These are phyloP conservation scores for Grammomys dolichurus DNA, from an alignment of 2,113 vertebrate species.

Conservation along the genomic window DNA sequence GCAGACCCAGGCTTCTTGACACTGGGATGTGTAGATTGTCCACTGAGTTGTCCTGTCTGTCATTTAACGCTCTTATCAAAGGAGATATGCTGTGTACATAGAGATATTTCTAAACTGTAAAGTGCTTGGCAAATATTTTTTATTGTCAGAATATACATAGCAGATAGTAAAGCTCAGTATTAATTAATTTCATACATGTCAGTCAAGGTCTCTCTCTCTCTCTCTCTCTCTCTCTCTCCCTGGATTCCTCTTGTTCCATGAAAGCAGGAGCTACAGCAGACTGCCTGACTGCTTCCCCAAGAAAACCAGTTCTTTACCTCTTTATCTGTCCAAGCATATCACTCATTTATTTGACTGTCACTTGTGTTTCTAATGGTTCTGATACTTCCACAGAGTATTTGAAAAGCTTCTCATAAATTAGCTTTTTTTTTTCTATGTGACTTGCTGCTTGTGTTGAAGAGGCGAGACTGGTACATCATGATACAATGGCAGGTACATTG, in stretches of 20 bases:
- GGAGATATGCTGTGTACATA: constrained; percentile 44
- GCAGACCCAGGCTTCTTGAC: not conserved
- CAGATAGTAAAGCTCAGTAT: not conserved
- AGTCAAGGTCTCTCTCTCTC: not conserved
- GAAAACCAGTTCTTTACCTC: not conserved
- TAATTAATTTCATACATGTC: not conserved
- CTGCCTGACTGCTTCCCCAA: not conserved
- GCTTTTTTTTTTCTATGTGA: not conserved
- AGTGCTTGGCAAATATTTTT: constrained; percentile 51
- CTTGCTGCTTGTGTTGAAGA: not conserved
- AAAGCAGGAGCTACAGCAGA: too few species aligned
- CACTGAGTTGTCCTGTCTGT: not conserved
- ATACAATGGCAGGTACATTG: not conserved
- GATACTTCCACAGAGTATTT: not conserved
- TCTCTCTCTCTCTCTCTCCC: not conserved
- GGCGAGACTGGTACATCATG: not conserved
- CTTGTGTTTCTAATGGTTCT: not conserved
- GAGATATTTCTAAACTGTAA: constrained; percentile 31
- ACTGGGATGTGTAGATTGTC: not conserved
- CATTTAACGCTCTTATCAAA: not conserved
- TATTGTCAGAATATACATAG: constrained; percentile 15
- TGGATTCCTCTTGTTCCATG: not conserved
- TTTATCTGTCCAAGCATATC: not conserved
- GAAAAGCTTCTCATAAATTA: not conserved
- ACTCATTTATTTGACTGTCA: not conserved